These are phyloP conservation scores for Agonopterix subpropinquella DNA, from an alignment of 2,888 invertebrate genomes.

Conservation along the genomic window DNA sequence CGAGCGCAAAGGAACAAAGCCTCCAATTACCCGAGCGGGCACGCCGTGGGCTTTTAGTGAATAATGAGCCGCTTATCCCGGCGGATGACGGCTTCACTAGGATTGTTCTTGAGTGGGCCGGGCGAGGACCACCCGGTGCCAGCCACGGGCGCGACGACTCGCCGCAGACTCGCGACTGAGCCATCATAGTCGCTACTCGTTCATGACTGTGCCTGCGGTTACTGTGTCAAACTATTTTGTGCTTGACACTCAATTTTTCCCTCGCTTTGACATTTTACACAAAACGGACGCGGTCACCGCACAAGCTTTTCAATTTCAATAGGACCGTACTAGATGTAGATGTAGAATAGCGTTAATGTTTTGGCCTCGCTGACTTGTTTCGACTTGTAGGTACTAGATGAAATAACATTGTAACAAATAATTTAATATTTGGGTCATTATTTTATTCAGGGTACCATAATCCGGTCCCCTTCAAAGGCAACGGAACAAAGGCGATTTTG, in stretches of 20 bases:
- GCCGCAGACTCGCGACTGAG: slow-evolving; percentile 7
- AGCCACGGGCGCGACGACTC: slow-evolving; percentile 14
- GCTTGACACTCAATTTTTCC: slow-evolving; percentile 40
- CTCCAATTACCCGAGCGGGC: slow-evolving; percentile 69
- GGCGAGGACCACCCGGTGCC: slow-evolving; percentile 42
- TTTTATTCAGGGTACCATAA: too few relatives aligned
- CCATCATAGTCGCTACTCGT: slow-evolving; percentile 5
- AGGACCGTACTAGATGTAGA: too few relatives aligned
- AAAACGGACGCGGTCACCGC: slow-evolving; percentile 54
- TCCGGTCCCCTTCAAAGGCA: too few relatives aligned
- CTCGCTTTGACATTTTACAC: slow-evolving; percentile 64
- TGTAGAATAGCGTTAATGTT: too few relatives aligned
- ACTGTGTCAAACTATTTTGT: slow-evolving; percentile 53
- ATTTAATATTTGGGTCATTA: too few relatives aligned
- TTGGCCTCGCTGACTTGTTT: too few relatives aligned
- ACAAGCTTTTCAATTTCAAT: slow-evolving; percentile 39
- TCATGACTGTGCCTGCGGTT: slow-evolving; percentile 6
- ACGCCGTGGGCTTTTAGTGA: slow-evolving; percentile 73
- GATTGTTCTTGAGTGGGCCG: slow-evolving; percentile 59
- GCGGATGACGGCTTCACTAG: slow-evolving; percentile 62
- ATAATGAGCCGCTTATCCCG: slow-evolving; percentile 72
- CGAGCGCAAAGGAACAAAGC: slow-evolving; percentile 68
- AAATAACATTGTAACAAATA: too few relatives aligned
- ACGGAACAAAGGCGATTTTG: too few relatives aligned
- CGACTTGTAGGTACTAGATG: too few relatives aligned